Percentiles rank a stretch among this genome's conserved stretches.
phyloP scores from a whole-genome alignment of 2,888 invertebrate genomes.

The Lasioglossum oenotherae region DNA sequence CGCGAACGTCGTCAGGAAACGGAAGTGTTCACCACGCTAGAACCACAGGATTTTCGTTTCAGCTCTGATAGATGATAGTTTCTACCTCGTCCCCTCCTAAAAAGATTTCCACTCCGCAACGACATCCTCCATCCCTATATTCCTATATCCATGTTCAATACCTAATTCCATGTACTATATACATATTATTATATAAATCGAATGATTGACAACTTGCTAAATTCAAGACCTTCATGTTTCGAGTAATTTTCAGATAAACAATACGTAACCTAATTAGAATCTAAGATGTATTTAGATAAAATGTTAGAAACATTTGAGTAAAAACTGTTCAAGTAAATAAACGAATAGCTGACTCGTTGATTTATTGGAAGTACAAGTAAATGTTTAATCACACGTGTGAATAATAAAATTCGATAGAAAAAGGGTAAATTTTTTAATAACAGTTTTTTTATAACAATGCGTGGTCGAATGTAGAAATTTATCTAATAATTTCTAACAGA shows the following conservation, averaged over 20 bases:
- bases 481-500: not conserved
- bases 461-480: not conserved
- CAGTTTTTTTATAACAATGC: no score
- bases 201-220: not conserved
- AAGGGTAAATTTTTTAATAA: not conserved
- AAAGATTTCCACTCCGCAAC: no score
- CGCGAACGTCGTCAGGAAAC: no score
- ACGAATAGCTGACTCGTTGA: not conserved
- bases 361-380: not conserved
- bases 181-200: not conserved
- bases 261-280: slow-evolving; percentile 11
- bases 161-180: not conserved
- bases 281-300: not conserved
- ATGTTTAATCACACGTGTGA: not conserved
- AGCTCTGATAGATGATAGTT: no score
- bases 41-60: no score
- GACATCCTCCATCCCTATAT: no score
- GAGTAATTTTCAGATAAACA: not conserved
- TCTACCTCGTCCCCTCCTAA: no score
- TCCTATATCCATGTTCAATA: not conserved
- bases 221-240: slow-evolving; percentile 1
- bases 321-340: not conserved
- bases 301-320: not conserved
- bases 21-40: no score
- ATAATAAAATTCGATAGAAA: not conserved